Base-by-base conservation (phyloP, 2,113 vertebrate species). In the Notarius quadriscutis region DNA sequence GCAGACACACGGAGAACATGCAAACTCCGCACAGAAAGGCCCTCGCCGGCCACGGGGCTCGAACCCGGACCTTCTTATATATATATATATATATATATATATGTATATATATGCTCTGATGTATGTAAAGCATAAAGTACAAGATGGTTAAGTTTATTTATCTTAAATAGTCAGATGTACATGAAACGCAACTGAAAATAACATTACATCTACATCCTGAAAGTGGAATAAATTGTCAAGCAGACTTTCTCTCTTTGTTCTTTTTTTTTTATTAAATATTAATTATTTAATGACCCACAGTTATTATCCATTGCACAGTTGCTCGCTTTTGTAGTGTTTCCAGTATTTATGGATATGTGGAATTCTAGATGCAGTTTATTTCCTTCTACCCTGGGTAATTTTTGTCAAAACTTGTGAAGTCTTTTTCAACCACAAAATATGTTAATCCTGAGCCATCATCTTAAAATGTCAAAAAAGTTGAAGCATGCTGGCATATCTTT, bases 311-410 rank as follows among this genome's bases (percentile, higher is more conserved):
- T 65, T 74, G 67, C 30, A 50, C 30, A 51, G 41, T 22, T 75
- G 5, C 62, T 53, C 20, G 27, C 20, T 6, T 79, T 30, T 30
- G 6, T 57, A 57, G 6, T 50, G 22, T 58, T 55, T 78, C 50
- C 22, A 55, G 1, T 60, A 60, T 55, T 79, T 27, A 53, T 2
- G 41, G 4, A n/a, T 75, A 10, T 11, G 17, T 75, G 4, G 11
- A 53, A 53, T 75, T 48, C 20, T 75, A 83, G 78, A 84, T 84
- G 58, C 25, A 79, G 22, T 87, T 78, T 80, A 86, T 88, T 81
- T 79, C 20, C 51, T 69, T 83, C 60, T 62, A 79, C 14, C 51
- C 30, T 81, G 14, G 9, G 7, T 51, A 4, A 75, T n/a, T 30
- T 58, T 80, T 72, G 34, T 15, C 22, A 50, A 58, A 60, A 72